phyloP scores from a whole-genome alignment of 2,888 invertebrate species.

The Latrodectus hesperus region DNA sequence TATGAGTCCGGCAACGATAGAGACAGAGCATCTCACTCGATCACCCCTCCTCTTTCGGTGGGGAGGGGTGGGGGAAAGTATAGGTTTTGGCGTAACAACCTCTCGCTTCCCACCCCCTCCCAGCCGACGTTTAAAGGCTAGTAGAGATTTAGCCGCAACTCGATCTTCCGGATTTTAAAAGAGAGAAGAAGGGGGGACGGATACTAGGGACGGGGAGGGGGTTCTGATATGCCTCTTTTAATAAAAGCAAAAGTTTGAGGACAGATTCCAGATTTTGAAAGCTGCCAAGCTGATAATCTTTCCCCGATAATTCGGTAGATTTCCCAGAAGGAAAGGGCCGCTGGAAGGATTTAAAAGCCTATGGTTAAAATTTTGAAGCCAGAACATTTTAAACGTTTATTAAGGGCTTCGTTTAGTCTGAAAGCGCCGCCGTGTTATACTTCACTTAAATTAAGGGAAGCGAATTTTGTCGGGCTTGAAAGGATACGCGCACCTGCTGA shows the following conservation, averaged over 20 bases:
- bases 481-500: not conserved
- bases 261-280: slow-evolving; percentile 60
- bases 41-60: slow-evolving; percentile 21
- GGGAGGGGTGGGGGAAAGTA: not conserved
- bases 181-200: slow-evolving; percentile 10
- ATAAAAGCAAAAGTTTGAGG: slow-evolving; percentile 63
- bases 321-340: slow-evolving; percentile 26
- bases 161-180: slow-evolving; percentile 56
- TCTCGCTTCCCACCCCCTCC: slow-evolving; percentile 33
- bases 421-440: not conserved
- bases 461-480: slow-evolving; percentile 12
- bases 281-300: slow-evolving; percentile 61
- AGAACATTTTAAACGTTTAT: slow-evolving; percentile 32
- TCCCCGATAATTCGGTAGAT: slow-evolving; percentile 50
- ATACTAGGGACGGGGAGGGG: not conserved
- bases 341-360: slow-evolving; percentile 43
- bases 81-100: slow-evolving; percentile 30
- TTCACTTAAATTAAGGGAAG: not conserved
- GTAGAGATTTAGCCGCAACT: slow-evolving; percentile 56
- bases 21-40: slow-evolving; percentile 30
- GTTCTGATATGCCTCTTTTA: slow-evolving; percentile 61
- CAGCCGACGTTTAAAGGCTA: slow-evolving; percentile 32
- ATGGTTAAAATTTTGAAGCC: slow-evolving; percentile 51
- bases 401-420: not conserved
- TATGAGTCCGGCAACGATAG: slow-evolving; percentile 56